Evolutionary conservation across 2,888 invertebrate species (phyloP), one percentile per base, ranked within the genome.

Genomic region (Trichacis sp.): DNA sequence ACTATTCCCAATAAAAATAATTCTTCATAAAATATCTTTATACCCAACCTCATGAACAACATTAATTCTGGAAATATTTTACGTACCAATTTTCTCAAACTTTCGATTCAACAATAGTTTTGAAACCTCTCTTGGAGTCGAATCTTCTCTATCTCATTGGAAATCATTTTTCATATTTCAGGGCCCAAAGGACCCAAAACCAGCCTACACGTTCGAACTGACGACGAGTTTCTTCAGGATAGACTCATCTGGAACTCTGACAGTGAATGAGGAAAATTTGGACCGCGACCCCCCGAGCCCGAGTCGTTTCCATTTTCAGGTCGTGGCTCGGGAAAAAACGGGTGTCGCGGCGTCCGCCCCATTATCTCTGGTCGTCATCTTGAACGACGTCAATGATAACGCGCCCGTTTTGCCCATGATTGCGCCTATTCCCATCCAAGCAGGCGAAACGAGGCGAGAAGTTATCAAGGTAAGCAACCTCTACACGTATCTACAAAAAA

Each of bases 251-350:
- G 93, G 93, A 1, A 86, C 88, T 61, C 85, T 96, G 38, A 87
- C 93, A 11, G 95, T 96, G 0, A 93, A 92, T 77, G 92, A 94
- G 76, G 93, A 94, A 73, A 91, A 91, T 77, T 86, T 96, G 42
- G 96, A 96, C 80, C 88, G 96, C 29, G 96, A 96, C 85, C 92
- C 93, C 0, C 96, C 96, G 0, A 94, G 92, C 78, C 91, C 92
- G 0, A 93, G 93, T 18, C 91, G 91, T 77, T 94, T 93, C 78
- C 91, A 93, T 75, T 95, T 96, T 82, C 96, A 96, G 87, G 91
- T 95, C 48, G 94, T 95, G 3, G 95, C 94, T 0, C 87, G 95
- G 2, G 95, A 96, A 85, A 90, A 89, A 50, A 90, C 88, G 48
- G 93, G 92, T 0, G 87, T 88, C 19, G 93, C 93, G 0, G 94